Conservation (phyloP, 2,888 invertebrate species). For the Euphydryas editha region DNA sequence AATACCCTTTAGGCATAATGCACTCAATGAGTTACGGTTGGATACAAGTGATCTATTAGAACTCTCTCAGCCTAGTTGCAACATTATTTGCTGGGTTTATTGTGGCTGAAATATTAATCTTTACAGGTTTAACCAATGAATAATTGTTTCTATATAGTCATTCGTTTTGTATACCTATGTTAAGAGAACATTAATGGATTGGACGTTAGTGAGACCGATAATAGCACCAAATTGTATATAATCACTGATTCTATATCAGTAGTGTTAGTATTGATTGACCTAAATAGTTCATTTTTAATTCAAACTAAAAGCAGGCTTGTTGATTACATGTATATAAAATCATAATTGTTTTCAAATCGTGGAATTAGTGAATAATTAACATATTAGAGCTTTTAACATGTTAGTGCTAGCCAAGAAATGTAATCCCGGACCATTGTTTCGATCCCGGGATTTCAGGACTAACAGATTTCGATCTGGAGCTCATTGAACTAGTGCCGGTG, state of each 20-base stretch:
- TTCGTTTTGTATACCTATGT: not conserved
- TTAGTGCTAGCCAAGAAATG: too few relatives aligned
- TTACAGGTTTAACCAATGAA: not conserved
- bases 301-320: not conserved
- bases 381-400: too few relatives aligned
- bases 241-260: not conserved
- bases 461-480: too few relatives aligned
- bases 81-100: conserved; percentile 19
- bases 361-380: too few relatives aligned
- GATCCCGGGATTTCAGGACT: too few relatives aligned
- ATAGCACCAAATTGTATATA: not conserved
- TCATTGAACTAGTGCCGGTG: too few relatives aligned
- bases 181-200: not conserved
- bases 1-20: conserved; percentile 41
- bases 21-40: conserved; percentile 39
- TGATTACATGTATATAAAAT: too few relatives aligned
- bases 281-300: conserved; percentile 4
- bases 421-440: too few relatives aligned
- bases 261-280: conserved; percentile 6
- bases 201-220: not conserved
- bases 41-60: conserved; percentile 41
- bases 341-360: not conserved
- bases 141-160: not conserved
- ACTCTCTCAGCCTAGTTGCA: conserved; percentile 28
- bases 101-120: conserved; percentile 7